A percentile compares a stretch with the other conserved stretches of the same genome.
phyloP scores from a whole-genome alignment of 2,797 vertebrate species.

The Pseudochirops corinnae region DNA sequence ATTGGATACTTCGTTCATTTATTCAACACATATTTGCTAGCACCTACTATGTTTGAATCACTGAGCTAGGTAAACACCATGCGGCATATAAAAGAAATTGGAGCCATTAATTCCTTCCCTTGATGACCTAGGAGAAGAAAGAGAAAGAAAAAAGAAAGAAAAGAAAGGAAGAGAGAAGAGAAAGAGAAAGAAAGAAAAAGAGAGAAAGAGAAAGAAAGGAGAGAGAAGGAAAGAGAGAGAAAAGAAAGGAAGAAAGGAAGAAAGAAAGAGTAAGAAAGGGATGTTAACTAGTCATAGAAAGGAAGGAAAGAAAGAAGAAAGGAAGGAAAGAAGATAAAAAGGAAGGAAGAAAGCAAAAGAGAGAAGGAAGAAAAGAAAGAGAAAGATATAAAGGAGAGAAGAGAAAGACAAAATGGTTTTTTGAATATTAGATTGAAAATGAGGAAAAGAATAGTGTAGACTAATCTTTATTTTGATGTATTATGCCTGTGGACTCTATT shows the following conservation, averaged over 20 bases:
- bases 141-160: too few relatives aligned
- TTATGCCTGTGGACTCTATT: neutral
- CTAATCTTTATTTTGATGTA: neutral
- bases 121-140: neutral
- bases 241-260: too few relatives aligned
- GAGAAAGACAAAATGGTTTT: neutral
- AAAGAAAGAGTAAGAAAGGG: too few relatives aligned
- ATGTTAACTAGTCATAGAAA: too few relatives aligned
- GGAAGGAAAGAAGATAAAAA: neutral
- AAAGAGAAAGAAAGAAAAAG: neutral
- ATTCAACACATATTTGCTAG: slow-evolving; percentile 33
- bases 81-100: slow-evolving; percentile 4
- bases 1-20: slow-evolving; percentile 7
- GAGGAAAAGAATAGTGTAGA: neutral
- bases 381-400: too few relatives aligned
- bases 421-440: neutral
- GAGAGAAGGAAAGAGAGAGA: too few relatives aligned
- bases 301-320: neutral
- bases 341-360: neutral
- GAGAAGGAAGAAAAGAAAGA: too few relatives aligned
- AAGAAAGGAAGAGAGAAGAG: too few relatives aligned
- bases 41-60: neutral
- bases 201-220: neutral
- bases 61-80: neutral
- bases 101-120: neutral